Conservation (phyloP, 1,140 invertebrate genomes). For the Hydropsyche tenuis region DNA sequence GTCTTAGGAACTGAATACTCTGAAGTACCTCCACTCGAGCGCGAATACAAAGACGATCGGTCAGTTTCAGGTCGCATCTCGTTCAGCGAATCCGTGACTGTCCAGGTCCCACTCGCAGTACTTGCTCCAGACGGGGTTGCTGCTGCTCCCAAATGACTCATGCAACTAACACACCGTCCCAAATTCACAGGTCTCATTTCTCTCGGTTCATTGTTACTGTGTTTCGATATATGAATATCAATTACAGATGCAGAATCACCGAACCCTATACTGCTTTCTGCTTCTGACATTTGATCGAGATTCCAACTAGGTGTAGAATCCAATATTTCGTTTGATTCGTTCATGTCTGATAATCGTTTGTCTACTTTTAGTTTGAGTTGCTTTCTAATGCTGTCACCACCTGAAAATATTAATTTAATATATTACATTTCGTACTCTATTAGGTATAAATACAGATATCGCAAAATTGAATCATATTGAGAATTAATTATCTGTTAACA, state of each 20-base stretch:
- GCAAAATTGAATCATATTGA: no score
- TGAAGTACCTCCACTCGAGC: constrained; percentile 63
- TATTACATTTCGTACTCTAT: no score
- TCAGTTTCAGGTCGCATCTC: constrained; percentile 62
- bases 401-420: constrained; percentile 1
- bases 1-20: constrained; percentile 63
- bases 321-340: constrained; percentile 7
- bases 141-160: constrained; percentile 73
- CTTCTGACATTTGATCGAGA: constrained; percentile 40
- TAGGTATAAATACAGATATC: background rate
- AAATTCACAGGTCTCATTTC: constrained; percentile 26
- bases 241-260: constrained; percentile 62
- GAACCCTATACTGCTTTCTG: constrained; percentile 66
- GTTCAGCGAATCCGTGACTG: constrained; percentile 66
- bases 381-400: background rate
- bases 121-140: constrained; percentile 56
- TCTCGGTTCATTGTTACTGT: constrained; percentile 26
- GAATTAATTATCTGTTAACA: no score
- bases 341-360: constrained; percentile 25
- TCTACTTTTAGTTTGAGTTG: constrained; percentile 28
- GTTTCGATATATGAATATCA: constrained; percentile 51
- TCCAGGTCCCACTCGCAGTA: constrained; percentile 60
- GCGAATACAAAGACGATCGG: constrained; percentile 63
- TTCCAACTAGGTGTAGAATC: constrained; percentile 36
- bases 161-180: constrained; percentile 74